A percentile compares a stretch with the other conserved stretches of the same genome.
These are phyloP conservation scores for Branchinecta lindahli DNA, from an alignment of 1,140 invertebrate genomes.

Conservation along the genomic window DNA sequence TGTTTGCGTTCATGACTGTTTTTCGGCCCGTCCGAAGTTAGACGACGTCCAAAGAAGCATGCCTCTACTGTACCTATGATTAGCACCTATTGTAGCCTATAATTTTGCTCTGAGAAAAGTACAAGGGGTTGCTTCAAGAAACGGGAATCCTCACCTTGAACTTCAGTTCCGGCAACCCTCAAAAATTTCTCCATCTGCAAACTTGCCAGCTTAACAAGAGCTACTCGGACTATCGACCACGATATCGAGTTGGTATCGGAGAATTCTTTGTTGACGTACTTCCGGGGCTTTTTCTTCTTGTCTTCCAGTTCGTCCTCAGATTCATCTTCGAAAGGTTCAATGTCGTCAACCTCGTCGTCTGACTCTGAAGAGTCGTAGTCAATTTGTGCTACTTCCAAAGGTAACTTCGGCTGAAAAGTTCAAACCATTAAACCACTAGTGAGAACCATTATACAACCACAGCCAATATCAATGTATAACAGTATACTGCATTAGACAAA, in stretches of 20 bases:
- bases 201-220: constrained; percentile 66
- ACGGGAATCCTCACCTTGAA: constrained; percentile 47
- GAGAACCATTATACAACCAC: too few relatives aligned
- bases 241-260: constrained; percentile 81
- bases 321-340: constrained; percentile 44
- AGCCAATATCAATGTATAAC: too few relatives aligned
- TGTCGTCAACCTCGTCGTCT: constrained; percentile 38
- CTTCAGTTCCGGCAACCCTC: constrained; percentile 71
- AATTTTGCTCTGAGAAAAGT: too few relatives aligned
- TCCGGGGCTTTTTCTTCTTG: constrained; percentile 22
- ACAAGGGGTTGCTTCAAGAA: too few relatives aligned
- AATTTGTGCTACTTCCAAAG: constrained; percentile 49
- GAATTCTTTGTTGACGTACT: constrained; percentile 58
- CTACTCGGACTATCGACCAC: constrained; percentile 82
- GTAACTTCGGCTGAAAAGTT: constrained; percentile 42
- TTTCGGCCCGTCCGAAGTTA: too few relatives aligned
- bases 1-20: too few relatives aligned
- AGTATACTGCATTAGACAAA: too few relatives aligned
- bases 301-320: constrained; percentile 60
- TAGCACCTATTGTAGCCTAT: too few relatives aligned
- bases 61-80: too few relatives aligned
- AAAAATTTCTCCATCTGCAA: constrained; percentile 61
- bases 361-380: constrained; percentile 82
- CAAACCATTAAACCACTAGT: background rate
- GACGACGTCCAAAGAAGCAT: too few relatives aligned